Evolutionary conservation across 1,140 invertebrate genomes (phyloP), one percentile per base, ranked within the genome.

Genomic region (Berghia stephanieae): DNA sequence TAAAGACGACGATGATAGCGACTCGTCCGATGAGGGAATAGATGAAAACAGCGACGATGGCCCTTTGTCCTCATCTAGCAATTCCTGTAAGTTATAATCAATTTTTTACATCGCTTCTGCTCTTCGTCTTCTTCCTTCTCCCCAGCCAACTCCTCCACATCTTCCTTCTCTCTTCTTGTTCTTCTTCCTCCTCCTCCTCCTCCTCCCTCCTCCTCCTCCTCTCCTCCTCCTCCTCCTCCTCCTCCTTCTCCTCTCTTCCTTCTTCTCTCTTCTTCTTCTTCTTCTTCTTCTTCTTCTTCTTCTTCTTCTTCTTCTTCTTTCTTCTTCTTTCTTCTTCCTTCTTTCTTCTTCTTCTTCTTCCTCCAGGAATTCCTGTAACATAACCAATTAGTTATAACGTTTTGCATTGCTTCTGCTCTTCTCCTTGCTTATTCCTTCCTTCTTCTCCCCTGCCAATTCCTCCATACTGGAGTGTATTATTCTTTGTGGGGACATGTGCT

Each of bases 311-410:
- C 42, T 10, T 40, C 40, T 2, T 36, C 44, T 55, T 40, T 8
- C 44, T 55, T 40, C 13, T 40, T 55, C 44, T 24, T 27, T 46
- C 38, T 46, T 43, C 34, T 49, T 34, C 34, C 31, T 36, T 73
- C 46, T 55, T 36, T 55, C 71, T 73, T 40, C 36, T 34, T 73
- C 44, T 55, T n/a, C 44, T 49, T 55, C 31, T 55, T 55, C 2
- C 34, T 36, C 49, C 43, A 18, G 24, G 24, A 24, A 18, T 34
- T 13, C 43, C n/a, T 21, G 13, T n/a, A 21, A 16, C 42, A 31
- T n/a, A n/a, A n/a, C n/a, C n/a, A n/a, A n/a, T n/a, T n/a, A n/a
- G n/a, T n/a, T n/a, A n/a, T n/a, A n/a, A n/a, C n/a, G n/a, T n/a
- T n/a, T n/a, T n/a, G n/a, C n/a, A n/a, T n/a, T n/a, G n/a, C 40